Conservation (phyloP, 2,888 invertebrate genomes). For the Onchidella celtica region DNA sequence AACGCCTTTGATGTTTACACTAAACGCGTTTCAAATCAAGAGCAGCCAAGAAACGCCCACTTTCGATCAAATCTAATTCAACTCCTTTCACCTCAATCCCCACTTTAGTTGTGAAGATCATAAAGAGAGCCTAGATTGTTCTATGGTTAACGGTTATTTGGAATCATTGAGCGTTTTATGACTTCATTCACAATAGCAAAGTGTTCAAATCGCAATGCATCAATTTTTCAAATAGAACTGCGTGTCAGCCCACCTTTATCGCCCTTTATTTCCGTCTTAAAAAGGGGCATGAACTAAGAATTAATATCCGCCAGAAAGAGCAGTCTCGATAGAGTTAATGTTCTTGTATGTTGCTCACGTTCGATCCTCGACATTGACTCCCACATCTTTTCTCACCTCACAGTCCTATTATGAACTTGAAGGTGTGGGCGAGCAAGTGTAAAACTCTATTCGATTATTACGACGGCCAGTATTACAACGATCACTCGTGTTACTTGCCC, state of each 20-base stretch:
- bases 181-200: slow-evolving; percentile 14
- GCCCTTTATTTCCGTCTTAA: neutral
- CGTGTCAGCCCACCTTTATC: neutral
- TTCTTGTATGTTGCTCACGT: neutral
- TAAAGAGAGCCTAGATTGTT: slow-evolving; percentile 17
- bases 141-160: neutral
- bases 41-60: too few species aligned
- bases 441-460: too few species aligned
- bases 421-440: too few species aligned
- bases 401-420: too few species aligned
- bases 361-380: slow-evolving; percentile 9
- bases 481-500: too few species aligned
- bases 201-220: slow-evolving; percentile 32
- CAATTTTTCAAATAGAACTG: neutral
- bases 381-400: too few species aligned
- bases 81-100: too few species aligned
- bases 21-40: too few species aligned
- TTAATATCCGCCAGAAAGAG: slow-evolving; percentile 7
- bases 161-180: neutral
- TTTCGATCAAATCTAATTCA: too few species aligned
- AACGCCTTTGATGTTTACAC: too few species aligned
- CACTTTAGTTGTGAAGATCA: neutral
- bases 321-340: neutral
- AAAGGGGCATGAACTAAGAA: neutral
- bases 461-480: too few species aligned